phyloP scores from a whole-genome alignment of 2,113 vertebrate genomes.

The Tragulus kanchil region DNA sequence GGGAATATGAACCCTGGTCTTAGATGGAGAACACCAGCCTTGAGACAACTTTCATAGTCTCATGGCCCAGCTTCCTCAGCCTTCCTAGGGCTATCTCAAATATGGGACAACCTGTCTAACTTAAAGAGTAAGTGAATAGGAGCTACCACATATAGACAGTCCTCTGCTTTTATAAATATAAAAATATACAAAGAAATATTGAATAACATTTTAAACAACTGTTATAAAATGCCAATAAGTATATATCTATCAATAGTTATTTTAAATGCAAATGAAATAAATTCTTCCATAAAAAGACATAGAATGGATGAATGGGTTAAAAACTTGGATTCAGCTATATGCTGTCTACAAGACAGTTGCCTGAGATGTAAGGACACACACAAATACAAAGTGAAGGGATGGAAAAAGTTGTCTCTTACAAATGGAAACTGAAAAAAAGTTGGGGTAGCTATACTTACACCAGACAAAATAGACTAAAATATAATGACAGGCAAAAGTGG shows the following conservation, averaged over 20 bases:
- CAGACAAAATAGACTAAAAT: background rate
- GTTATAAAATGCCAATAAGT: too few relatives aligned
- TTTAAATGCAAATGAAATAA: too few relatives aligned
- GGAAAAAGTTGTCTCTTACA: background rate
- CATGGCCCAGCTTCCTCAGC: background rate
- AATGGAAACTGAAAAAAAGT: background rate
- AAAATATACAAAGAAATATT: background rate
- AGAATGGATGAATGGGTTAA: too few relatives aligned
- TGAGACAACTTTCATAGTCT: background rate
- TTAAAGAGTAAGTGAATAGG: background rate
- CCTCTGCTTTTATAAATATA: constrained; percentile 13
- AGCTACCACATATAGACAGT: background rate
- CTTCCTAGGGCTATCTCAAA: background rate
- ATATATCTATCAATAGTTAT: too few relatives aligned
- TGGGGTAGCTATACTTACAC: background rate
- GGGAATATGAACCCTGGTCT: background rate
- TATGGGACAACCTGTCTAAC: background rate
- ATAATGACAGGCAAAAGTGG: background rate
- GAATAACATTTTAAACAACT: too few relatives aligned
- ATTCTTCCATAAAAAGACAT: too few relatives aligned
- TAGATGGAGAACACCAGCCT: background rate
- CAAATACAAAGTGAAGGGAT: background rate
- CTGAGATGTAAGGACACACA: background rate
- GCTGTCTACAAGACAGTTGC: background rate
- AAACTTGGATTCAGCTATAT: background rate